phyloP scores from a whole-genome alignment of 2,113 vertebrate species.

The Atrichornis clamosus region DNA sequence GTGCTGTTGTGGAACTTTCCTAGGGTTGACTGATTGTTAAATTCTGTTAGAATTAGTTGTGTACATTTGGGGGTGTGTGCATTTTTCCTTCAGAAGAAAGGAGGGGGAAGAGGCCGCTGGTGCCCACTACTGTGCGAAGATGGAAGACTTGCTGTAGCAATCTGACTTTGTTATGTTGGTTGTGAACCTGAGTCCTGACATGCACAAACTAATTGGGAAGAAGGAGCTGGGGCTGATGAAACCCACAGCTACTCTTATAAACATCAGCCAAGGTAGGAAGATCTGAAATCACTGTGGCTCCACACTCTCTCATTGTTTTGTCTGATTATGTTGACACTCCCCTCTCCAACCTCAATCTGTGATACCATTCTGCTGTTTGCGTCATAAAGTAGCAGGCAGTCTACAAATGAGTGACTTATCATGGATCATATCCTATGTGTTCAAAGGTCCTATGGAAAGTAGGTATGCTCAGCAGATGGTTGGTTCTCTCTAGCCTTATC shows the following conservation, averaged over 20 bases:
- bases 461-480: not conserved
- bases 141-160: slow-evolving; percentile 73
- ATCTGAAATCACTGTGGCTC: not conserved
- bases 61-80: accelerated
- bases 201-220: slow-evolving; percentile 70
- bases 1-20: not conserved
- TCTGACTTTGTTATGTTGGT: slow-evolving; percentile 81
- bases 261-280: slow-evolving; percentile 77
- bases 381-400: not conserved
- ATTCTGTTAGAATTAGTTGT: not conserved
- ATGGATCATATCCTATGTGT: not conserved
- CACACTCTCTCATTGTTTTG: not conserved
- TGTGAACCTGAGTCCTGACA: slow-evolving; percentile 71
- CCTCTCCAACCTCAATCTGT: not conserved
- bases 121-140: slow-evolving; percentile 72
- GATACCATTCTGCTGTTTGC: not conserved
- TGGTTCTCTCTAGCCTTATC: not conserved
- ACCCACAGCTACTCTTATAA: slow-evolving; percentile 73
- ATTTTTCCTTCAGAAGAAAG: slow-evolving; percentile 52
- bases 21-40: not conserved
- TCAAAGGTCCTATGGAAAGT: not conserved
- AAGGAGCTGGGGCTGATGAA: slow-evolving; percentile 79
- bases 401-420: not conserved
- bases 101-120: slow-evolving; percentile 76
- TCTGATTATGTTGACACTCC: not conserved